Percentiles rank a stretch among this genome's conserved stretches.
Conservation (phyloP, 2,888 invertebrate genomes). For the Xestia xanthographa region DNA sequence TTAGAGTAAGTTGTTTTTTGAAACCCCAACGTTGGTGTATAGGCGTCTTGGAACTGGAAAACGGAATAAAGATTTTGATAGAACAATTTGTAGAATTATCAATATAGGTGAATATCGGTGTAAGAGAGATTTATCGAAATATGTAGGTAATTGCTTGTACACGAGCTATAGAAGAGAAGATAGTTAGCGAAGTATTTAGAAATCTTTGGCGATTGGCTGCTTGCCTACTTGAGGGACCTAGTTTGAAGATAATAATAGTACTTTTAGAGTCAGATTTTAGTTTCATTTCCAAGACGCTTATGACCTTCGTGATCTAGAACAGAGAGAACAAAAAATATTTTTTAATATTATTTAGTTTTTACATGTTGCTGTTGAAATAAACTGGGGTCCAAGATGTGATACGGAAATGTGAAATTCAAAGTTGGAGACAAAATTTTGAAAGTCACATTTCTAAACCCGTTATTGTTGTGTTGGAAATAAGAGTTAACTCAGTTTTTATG, state of each 20-base stretch:
- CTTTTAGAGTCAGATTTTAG: slow-evolving; percentile 62
- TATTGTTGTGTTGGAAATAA: slow-evolving; percentile 66
- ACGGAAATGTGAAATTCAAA: slow-evolving; percentile 76
- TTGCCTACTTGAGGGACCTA: slow-evolving; percentile 67
- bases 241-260: slow-evolving; percentile 68
- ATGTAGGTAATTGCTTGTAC: slow-evolving; percentile 34
- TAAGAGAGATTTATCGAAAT: slow-evolving; percentile 41
- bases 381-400: slow-evolving; percentile 87
- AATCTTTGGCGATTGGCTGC: slow-evolving; percentile 59
- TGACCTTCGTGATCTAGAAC: slow-evolving; percentile 72
- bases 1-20: slow-evolving; percentile 83
- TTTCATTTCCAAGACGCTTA: slow-evolving; percentile 57
- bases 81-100: slow-evolving; percentile 60
- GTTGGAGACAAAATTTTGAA: slow-evolving; percentile 63
- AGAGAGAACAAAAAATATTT: slow-evolving; percentile 82
- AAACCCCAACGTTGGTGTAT: slow-evolving; percentile 49
- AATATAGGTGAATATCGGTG: slow-evolving; percentile 41
- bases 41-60: slow-evolving; percentile 61
- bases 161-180: slow-evolving; percentile 42
- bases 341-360: slow-evolving; percentile 85
- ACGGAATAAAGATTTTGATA: slow-evolving; percentile 51
- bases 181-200: slow-evolving; percentile 59
- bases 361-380: slow-evolving; percentile 84
- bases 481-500: slow-evolving; percentile 61
- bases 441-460: slow-evolving; percentile 67